Evolutionary conservation across 2,797 vertebrate genomes (phyloP).

Genomic region (Dipus sagitta): DNA sequence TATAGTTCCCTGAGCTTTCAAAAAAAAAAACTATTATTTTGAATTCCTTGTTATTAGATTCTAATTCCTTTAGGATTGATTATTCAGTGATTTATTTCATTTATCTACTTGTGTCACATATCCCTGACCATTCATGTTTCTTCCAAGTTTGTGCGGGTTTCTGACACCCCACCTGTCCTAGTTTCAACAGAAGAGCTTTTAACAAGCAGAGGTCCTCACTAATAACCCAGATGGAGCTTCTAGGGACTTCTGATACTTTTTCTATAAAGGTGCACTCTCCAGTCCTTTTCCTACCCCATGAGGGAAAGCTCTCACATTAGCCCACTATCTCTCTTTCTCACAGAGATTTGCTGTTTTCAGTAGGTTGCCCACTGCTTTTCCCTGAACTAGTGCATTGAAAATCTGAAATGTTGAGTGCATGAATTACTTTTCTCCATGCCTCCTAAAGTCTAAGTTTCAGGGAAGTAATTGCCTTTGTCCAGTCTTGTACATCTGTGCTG

Average conservation of each 20-base stretch:
- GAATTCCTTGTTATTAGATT: background rate
- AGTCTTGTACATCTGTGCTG: background rate
- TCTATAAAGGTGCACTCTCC: background rate
- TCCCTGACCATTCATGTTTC: background rate
- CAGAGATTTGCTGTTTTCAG: background rate
- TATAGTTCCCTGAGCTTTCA: background rate
- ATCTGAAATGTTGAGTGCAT: background rate
- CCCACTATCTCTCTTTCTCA: background rate
- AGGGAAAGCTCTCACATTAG: background rate
- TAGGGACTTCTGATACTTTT: background rate
- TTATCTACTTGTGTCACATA: background rate
- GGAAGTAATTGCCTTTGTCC: background rate
- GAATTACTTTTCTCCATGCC: background rate
- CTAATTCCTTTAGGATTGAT: background rate
- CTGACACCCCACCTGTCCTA: background rate
- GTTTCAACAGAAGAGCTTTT: background rate
- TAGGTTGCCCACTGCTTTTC: background rate
- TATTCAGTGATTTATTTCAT: background rate
- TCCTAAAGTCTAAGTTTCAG: background rate
- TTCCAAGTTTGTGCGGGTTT: background rate
- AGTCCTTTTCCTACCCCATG: background rate
- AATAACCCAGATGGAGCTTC: background rate
- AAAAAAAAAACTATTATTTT: slow-evolving; percentile 17
- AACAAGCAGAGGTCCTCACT: background rate
- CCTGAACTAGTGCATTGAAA: background rate